phyloP scores from a whole-genome alignment of 2,888 invertebrate species.

The Scaptodrosophila latifasciaeformis region DNA sequence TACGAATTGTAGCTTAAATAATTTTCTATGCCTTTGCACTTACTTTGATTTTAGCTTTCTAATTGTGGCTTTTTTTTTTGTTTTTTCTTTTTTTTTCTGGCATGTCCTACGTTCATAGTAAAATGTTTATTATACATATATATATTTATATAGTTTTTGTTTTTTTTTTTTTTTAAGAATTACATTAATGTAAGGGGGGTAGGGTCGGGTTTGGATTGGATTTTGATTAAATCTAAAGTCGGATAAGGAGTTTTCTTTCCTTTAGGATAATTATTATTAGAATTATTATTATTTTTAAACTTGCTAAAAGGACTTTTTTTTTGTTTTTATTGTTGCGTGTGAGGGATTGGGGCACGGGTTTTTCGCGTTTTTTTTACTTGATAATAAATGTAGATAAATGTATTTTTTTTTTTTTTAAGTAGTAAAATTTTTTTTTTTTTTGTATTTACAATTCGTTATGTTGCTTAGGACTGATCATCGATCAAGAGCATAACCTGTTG shows the following conservation, averaged over 20 bases:
- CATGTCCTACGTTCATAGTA: slow-evolving; percentile 58
- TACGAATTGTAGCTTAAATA: slow-evolving; percentile 43
- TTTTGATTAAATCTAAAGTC: slow-evolving; percentile 45
- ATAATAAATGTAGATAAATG: slow-evolving; percentile 71
- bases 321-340: slow-evolving; percentile 1
- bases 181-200: slow-evolving; percentile 59
- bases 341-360: slow-evolving; percentile 26
- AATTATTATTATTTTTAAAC: slow-evolving; percentile 10
- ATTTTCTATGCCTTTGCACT: slow-evolving; percentile 39
- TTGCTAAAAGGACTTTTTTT: slow-evolving; percentile 24
- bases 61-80: slow-evolving; percentile 32
- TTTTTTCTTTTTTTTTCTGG: slow-evolving; percentile 37
- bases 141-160: slow-evolving; percentile 42
- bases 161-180: slow-evolving; percentile 63
- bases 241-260: slow-evolving; percentile 25
- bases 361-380: slow-evolving; percentile 53
- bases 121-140: slow-evolving; percentile 57
- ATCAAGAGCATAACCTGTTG: slow-evolving; percentile 92
- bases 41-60: slow-evolving; percentile 61
- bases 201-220: too few species aligned
- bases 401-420: slow-evolving; percentile 33
- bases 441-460: slow-evolving; percentile 72
- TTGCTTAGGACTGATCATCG: slow-evolving; percentile 79
- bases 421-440: slow-evolving; percentile 44
- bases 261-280: too few species aligned